A percentile compares a stretch with the other conserved stretches of the same genome.
Evolutionary conservation across 2,888 invertebrate genomes (phyloP).

Genomic region (Cheilosia vernalis): DNA sequence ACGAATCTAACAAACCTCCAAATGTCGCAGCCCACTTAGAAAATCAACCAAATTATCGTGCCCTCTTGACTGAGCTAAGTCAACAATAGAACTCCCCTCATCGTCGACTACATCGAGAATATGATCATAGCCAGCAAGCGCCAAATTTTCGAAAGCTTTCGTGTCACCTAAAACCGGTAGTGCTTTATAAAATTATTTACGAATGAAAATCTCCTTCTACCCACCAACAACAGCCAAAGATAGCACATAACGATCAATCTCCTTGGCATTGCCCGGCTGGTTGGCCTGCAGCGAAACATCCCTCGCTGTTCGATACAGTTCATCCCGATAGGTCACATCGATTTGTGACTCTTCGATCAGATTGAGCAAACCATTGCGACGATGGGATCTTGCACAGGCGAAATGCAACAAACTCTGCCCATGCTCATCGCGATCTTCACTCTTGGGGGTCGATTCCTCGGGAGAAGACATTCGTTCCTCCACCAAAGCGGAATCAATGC

Average conservation of each 20-base stretch:
- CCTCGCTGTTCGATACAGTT: conserved; percentile 93
- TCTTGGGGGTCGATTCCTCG: conserved; percentile 84
- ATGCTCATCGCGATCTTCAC: conserved; percentile 91
- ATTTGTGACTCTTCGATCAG: conserved; percentile 91
- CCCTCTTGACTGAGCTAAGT: conserved; percentile 88
- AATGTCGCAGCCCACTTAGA: conserved; percentile 88
- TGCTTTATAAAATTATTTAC: not conserved
- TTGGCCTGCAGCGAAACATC: conserved; percentile 93
- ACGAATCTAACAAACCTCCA: conserved; percentile 86
- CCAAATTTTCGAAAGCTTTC: conserved; percentile 85
- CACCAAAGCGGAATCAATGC: conserved; percentile 75
- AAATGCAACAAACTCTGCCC: conserved; percentile 95
- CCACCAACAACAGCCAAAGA: conserved; percentile 91
- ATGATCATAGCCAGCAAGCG: conserved; percentile 94
- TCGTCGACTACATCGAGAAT: conserved; percentile 91
- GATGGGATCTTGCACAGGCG: conserved; percentile 92
- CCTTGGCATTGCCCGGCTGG: conserved; percentile 90
- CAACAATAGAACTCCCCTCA: conserved; percentile 87
- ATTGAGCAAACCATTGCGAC: conserved; percentile 91
- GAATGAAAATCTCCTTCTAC: conserved; percentile 29
- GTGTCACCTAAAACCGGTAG: conserved; percentile 85
- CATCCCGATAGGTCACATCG: conserved; percentile 92
- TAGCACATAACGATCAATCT: conserved; percentile 92
- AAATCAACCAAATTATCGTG: conserved; percentile 88
- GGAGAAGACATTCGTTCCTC: conserved; percentile 76